phyloP scores from a whole-genome alignment of 1,140 invertebrate genomes.

The Procambarus clarkii region DNA sequence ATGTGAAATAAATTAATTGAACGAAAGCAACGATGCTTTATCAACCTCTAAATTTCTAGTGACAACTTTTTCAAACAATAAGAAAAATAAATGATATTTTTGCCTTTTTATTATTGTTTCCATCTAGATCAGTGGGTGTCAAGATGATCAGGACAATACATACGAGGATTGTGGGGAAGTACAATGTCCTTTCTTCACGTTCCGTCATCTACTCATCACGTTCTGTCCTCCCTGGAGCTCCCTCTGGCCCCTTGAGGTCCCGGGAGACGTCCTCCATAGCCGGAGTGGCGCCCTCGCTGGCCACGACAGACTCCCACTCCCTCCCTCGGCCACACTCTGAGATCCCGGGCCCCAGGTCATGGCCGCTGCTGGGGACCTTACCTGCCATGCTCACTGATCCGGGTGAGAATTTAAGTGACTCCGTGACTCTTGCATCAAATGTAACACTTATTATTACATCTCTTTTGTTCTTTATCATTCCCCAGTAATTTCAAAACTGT shows the following conservation, averaged over 20 bases:
- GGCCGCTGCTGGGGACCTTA: neutral
- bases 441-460: no score
- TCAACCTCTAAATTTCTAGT: no score
- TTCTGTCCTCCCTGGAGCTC: neutral
- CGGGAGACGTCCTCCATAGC: neutral
- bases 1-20: no score
- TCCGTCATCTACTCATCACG: no score
- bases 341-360: neutral
- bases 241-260: neutral
- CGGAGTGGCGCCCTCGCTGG: neutral
- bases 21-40: no score
- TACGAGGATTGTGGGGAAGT: neutral
- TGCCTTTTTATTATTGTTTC: no score
- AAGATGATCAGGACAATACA: neutral
- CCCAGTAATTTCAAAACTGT: no score
- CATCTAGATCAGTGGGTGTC: neutral
- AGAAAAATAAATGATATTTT: no score
- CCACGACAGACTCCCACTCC: neutral
- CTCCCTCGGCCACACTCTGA: neutral
- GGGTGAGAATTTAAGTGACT: neutral
- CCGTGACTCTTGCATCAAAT: no score
- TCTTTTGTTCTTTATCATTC: no score
- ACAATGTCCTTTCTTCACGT: neutral
- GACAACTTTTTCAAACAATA: no score
- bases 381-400: neutral